These are phyloP conservation scores for Agelaius phoeniceus DNA, from an alignment of 2,113 vertebrate genomes.

Conservation along the genomic window DNA sequence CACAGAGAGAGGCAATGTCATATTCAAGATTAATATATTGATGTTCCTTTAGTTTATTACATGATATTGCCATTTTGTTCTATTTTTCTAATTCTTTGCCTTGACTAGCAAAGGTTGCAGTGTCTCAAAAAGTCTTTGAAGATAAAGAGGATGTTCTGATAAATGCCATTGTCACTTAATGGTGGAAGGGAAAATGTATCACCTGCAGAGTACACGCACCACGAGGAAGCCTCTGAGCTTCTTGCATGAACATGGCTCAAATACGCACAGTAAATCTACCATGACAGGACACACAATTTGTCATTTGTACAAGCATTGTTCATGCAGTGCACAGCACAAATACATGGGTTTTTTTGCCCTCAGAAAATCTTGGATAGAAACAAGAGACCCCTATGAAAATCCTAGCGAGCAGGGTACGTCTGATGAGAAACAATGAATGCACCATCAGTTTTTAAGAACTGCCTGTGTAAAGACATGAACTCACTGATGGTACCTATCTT, in stretches of 20 bases:
- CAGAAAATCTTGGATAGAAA: neutral
- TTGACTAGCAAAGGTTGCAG: neutral
- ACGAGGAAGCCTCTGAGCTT: neutral
- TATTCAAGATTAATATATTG: neutral
- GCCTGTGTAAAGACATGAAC: neutral
- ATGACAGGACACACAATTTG: neutral
- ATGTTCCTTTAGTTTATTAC: neutral
- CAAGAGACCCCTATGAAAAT: neutral
- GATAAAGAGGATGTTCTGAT: neutral
- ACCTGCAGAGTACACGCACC: neutral
- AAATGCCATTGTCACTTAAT: neutral
- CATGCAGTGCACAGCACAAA: neutral
- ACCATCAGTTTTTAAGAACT: neutral
- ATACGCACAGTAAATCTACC: neutral
- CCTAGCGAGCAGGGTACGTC: neutral
- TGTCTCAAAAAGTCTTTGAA: neutral
- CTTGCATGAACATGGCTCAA: neutral
- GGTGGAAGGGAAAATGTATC: neutral
- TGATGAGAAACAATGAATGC: neutral
- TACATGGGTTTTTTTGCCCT: accelerated
- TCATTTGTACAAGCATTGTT: neutral
- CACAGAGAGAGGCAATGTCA: neutral
- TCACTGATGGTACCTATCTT: neutral
- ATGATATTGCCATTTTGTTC: neutral
- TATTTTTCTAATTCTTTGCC: neutral